A percentile compares a stretch with the other conserved stretches of the same genome.
These are phyloP conservation scores for rat (Rattus norvegicus) DNA, from an alignment of 2,113 vertebrate species.

Conservation along the genomic window GRCr8 NC_086020.1:20995501-20996000, in stretches of 20 bases:
- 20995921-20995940: background rate
- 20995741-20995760: constrained; percentile 1
- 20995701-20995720: background rate
- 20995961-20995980: background rate
- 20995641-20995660: too few species aligned
- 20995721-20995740: background rate
- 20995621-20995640: background rate
- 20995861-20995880: background rate
- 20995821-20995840: background rate
- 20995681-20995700: background rate
- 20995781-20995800: background rate
- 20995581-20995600: background rate
- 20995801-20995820: background rate
- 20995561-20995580: too few species aligned
- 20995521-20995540: too few species aligned
- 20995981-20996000: too few species aligned
- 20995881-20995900: background rate
- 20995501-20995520: too few species aligned
- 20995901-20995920: background rate
- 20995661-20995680: too few species aligned
- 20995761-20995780: background rate
- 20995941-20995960: background rate
- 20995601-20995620: background rate
- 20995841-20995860: background rate
- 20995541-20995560: too few species aligned